phyloP scores from a whole-genome alignment of 2,113 vertebrate species.

The Tautogolabrus adspersus region DNA sequence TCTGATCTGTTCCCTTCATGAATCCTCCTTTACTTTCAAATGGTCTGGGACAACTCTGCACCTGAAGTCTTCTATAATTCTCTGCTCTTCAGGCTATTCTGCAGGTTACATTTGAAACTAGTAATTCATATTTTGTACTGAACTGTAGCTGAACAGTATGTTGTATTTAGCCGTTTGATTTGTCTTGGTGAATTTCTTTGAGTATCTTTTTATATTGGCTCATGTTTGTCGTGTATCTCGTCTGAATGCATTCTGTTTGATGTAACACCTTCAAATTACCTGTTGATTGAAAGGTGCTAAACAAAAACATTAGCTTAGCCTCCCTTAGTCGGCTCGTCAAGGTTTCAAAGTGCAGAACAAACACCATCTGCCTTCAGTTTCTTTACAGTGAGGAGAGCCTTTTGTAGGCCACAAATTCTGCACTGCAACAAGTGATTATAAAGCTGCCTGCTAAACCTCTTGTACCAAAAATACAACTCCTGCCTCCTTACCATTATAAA shows the following conservation, averaged over 20 bases:
- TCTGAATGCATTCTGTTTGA: neutral
- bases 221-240: neutral
- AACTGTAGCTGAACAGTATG: no score
- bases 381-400: slow-evolving; percentile 6
- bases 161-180: neutral
- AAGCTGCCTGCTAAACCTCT: slow-evolving; percentile 14
- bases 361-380: slow-evolving; percentile 10
- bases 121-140: no score
- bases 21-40: no score
- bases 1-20: no score
- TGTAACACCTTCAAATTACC: neutral
- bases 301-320: neutral
- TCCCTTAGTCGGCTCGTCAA: neutral
- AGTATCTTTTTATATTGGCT: neutral
- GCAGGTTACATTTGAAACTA: no score
- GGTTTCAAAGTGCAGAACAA: slow-evolving; percentile 14
- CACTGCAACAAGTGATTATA: slow-evolving; percentile 1
- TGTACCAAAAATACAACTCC: neutral
- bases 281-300: neutral
- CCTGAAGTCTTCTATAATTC: no score
- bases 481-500: neutral
- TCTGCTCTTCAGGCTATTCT: no score
- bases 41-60: no score
- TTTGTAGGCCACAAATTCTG: slow-evolving; percentile 6
- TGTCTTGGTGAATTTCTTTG: neutral